These are phyloP conservation scores for Trachelus tabidus DNA, from an alignment of 2,888 invertebrate genomes.

Conservation along the genomic window DNA sequence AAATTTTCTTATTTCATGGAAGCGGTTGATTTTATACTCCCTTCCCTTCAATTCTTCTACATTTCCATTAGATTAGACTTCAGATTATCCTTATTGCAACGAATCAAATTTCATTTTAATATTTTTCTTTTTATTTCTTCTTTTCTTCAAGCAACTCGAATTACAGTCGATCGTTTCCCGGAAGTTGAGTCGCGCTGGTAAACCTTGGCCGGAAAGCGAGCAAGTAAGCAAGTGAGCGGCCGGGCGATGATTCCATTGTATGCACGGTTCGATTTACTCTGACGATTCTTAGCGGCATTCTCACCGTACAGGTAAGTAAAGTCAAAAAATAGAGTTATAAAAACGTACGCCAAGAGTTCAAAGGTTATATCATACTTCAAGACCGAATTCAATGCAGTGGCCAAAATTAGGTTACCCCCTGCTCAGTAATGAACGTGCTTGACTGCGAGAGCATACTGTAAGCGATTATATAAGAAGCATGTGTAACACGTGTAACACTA, in stretches of 20 bases:
- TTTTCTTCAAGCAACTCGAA: neutral
- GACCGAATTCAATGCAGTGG: neutral
- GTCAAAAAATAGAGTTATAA: neutral
- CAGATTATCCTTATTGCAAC: neutral
- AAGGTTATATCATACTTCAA: neutral
- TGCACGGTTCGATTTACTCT: neutral
- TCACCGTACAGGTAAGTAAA: neutral
- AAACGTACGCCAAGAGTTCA: neutral
- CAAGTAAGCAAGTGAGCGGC: neutral
- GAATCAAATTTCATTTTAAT: neutral
- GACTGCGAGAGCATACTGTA: constrained; percentile 24
- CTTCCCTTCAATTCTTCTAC: neutral
- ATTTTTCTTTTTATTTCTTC: neutral
- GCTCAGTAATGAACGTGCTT: neutral
- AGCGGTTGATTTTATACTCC: neutral
- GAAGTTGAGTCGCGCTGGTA: neutral
- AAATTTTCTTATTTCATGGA: neutral
- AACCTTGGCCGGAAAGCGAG: neutral
- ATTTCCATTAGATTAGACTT: neutral
- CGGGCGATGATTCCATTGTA: neutral
- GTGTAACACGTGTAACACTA: constrained; percentile 9
- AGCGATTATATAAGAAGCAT: constrained; percentile 37
- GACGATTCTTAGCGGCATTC: neutral
- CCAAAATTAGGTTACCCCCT: constrained; percentile 6
- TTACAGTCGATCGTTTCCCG: neutral